These are phyloP conservation scores for Dissostichus mawsoni DNA, from an alignment of 2,113 vertebrate genomes.

Conservation along the genomic window DNA sequence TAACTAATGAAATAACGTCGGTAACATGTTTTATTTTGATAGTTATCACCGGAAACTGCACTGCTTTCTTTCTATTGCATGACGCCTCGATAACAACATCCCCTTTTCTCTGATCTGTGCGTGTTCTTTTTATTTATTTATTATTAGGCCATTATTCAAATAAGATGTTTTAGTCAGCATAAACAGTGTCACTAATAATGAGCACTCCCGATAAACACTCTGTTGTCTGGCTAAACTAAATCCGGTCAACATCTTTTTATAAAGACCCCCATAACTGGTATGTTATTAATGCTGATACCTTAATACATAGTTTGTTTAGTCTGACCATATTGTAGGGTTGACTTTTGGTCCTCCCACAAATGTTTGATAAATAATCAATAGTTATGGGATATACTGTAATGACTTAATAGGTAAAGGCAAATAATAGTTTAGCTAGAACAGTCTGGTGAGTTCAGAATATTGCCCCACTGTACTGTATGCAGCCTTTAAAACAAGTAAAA, in stretches of 20 bases:
- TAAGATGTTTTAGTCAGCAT: background rate
- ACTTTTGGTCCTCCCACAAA: too few relatives aligned
- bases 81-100: too few relatives aligned
- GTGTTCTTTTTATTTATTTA: background rate
- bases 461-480: too few relatives aligned
- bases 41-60: background rate
- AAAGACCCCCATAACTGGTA: background rate
- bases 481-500: too few relatives aligned
- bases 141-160: background rate
- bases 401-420: too few relatives aligned
- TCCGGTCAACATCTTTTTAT: background rate
- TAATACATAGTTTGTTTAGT: background rate
- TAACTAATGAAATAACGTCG: too few relatives aligned
- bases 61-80: fast-evolving
- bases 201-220: background rate
- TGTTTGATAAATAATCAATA: too few relatives aligned
- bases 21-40: constrained; percentile 6
- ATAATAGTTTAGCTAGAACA: too few relatives aligned
- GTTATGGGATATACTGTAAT: too few relatives aligned
- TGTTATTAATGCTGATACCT: background rate
- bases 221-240: background rate
- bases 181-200: background rate
- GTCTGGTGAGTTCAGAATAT: too few relatives aligned
- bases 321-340: too few relatives aligned
- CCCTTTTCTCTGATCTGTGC: background rate